Evolutionary conservation across 2,113 vertebrate genomes (phyloP).

Genomic region (Syngnathus typhle): DNA sequence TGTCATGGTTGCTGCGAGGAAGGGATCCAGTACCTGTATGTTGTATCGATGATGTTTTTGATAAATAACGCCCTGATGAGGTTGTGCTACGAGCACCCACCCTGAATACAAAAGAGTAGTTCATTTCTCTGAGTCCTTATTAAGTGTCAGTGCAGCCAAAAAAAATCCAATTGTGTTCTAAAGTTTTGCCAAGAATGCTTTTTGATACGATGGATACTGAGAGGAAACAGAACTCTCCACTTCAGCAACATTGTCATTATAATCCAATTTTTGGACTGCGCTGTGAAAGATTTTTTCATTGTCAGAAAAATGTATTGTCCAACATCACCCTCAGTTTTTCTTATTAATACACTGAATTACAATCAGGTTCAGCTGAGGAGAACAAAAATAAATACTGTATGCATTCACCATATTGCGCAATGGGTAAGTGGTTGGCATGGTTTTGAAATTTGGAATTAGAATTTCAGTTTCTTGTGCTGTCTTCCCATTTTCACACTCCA

Average conservation of each 20-base stretch:
- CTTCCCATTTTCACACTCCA: too few species aligned
- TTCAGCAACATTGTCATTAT: neutral
- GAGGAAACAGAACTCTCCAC: too few species aligned
- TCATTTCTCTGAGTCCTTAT: neutral
- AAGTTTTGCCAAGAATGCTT: too few species aligned
- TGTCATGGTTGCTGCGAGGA: conserved; percentile 36
- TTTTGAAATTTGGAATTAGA: neutral
- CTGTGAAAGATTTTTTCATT: neutral
- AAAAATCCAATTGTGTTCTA: neutral
- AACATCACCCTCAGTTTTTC: neutral
- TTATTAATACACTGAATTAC: conserved; percentile 41
- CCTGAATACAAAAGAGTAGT: neutral
- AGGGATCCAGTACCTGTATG: neutral
- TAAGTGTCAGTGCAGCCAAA: neutral
- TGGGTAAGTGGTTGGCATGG: neutral
- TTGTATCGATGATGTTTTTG: neutral
- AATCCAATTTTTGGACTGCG: conserved; percentile 2
- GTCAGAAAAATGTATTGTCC: conserved; percentile 13
- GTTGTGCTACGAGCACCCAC: conserved; percentile 8
- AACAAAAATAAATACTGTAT: conserved; percentile 38
- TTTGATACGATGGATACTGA: too few species aligned
- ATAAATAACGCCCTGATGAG: conserved; percentile 5
- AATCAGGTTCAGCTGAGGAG: conserved; percentile 29
- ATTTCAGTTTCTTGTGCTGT: too few species aligned
- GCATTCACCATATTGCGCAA: conserved; percentile 56